Evolutionary conservation across 2,113 vertebrate genomes (phyloP).

Genomic region (Numida meleagris): DNA sequence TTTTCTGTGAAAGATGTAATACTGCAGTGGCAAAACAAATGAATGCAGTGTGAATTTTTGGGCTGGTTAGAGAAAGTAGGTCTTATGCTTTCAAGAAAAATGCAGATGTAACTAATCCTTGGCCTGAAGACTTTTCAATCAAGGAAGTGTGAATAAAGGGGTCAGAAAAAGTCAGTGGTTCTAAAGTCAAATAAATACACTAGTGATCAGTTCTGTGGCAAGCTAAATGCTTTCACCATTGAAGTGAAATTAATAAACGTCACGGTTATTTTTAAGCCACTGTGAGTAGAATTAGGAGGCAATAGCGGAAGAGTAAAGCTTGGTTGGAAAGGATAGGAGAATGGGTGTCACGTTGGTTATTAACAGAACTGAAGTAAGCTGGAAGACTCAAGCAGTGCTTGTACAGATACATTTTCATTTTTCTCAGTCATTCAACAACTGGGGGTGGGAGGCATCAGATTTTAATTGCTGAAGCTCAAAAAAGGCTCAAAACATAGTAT

Average conservation of each 20-base stretch:
- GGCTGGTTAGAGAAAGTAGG: background rate
- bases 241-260: background rate
- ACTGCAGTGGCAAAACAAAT: background rate
- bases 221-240: background rate
- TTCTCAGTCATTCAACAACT: background rate
- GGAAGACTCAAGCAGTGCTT: background rate
- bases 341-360: fast-evolving
- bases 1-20: background rate
- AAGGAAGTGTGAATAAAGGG: background rate
- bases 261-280: background rate
- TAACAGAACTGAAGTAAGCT: background rate
- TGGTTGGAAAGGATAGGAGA: background rate
- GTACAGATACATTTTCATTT: background rate
- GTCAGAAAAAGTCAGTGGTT: background rate
- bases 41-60: background rate
- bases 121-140: background rate
- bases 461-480: background rate
- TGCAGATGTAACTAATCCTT: background rate
- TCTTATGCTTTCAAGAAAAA: background rate
- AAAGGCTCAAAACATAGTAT: background rate
- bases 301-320: background rate
- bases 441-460: background rate
- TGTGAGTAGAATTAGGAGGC: background rate
- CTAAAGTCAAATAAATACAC: background rate
- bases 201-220: background rate